Evolutionary conservation across 1,140 invertebrate genomes (phyloP).

Genomic region (Monomorium pharaonis): DNA sequence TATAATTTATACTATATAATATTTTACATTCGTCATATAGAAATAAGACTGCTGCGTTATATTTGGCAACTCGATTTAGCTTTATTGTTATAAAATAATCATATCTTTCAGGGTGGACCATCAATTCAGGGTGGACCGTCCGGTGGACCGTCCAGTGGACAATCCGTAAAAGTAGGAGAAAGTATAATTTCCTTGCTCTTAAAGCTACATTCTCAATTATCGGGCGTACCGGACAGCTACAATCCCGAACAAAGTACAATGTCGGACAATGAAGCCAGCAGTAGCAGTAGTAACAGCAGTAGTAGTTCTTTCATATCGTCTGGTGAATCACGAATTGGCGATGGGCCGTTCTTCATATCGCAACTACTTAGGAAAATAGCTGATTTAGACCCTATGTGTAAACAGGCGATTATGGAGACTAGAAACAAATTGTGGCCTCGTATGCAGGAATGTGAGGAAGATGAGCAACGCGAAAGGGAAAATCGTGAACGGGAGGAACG

Average conservation of each 20-base stretch:
- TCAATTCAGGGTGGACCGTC: slow-evolving; percentile 71
- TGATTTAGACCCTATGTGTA: slow-evolving; percentile 89
- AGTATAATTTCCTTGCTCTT: slow-evolving; percentile 96
- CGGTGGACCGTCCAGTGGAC: too few relatives aligned
- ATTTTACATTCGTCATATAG: background rate
- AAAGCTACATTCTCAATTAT: slow-evolving; percentile 96
- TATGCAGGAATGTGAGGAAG: slow-evolving; percentile 91
- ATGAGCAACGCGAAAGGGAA: slow-evolving; percentile 90
- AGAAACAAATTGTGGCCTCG: slow-evolving; percentile 91
- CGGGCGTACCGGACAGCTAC: slow-evolving; percentile 92
- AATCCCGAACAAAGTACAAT: slow-evolving; percentile 86
- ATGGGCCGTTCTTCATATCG: slow-evolving; percentile 94
- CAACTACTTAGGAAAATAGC: slow-evolving; percentile 91
- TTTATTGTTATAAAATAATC: background rate
- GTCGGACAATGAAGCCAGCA: slow-evolving; percentile 81
- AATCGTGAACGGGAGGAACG: slow-evolving; percentile 92
- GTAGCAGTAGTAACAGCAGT: slow-evolving; percentile 48
- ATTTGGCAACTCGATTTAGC: background rate
- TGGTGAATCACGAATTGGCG: slow-evolving; percentile 89
- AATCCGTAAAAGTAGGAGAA: slow-evolving; percentile 89
- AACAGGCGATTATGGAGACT: slow-evolving; percentile 88
- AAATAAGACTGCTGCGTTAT: background rate
- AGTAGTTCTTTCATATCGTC: slow-evolving; percentile 18
- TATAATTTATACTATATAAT: background rate
- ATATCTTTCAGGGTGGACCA: slow-evolving; percentile 39